These are phyloP conservation scores for Anguilla pacifica DNA, from an alignment of 2,797 vertebrate genomes.

Conservation along the genomic window DNA sequence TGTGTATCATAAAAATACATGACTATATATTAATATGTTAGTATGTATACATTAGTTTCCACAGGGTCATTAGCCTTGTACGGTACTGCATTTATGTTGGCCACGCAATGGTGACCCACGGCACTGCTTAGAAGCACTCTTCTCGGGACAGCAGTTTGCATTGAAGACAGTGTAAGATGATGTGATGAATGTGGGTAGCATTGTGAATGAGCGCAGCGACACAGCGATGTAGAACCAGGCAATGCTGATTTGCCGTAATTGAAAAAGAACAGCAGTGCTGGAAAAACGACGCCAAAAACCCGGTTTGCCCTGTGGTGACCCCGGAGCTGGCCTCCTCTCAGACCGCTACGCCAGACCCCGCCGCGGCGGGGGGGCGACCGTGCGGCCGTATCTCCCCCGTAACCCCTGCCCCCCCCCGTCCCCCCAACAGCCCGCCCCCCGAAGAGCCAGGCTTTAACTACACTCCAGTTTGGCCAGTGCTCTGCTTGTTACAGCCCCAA, in stretches of 20 bases:
- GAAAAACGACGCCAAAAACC: not conserved
- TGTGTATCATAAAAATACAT: not conserved
- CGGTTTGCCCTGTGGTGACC: not conserved
- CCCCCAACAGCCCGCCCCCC: slow-evolving; percentile 36
- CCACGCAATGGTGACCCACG: not conserved
- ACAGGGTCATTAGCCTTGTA: not conserved
- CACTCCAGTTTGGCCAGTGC: slow-evolving; percentile 78
- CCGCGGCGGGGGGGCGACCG: slow-evolving; percentile 1
- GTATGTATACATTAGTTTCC: not conserved
- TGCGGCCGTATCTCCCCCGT: not conserved
- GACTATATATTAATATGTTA: not conserved
- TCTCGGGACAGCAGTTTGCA: not conserved
- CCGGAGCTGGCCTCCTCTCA: not conserved
- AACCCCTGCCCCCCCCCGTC: slow-evolving; percentile 29
- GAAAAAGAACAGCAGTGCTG: not conserved
- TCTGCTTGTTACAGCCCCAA: slow-evolving; percentile 78
- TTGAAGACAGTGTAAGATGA: not conserved
- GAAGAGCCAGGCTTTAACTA: slow-evolving; percentile 72
- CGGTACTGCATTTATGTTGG: not conserved
- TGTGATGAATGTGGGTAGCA: not conserved
- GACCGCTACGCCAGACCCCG: not conserved
- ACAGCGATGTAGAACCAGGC: not conserved
- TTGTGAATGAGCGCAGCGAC: not conserved
- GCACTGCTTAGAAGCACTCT: not conserved
- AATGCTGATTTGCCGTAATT: not conserved